Percentiles rank a stretch among this genome's conserved stretches.
Conservation (phyloP, 1,140 invertebrate species). For the Oncopeltus fasciatus region DNA sequence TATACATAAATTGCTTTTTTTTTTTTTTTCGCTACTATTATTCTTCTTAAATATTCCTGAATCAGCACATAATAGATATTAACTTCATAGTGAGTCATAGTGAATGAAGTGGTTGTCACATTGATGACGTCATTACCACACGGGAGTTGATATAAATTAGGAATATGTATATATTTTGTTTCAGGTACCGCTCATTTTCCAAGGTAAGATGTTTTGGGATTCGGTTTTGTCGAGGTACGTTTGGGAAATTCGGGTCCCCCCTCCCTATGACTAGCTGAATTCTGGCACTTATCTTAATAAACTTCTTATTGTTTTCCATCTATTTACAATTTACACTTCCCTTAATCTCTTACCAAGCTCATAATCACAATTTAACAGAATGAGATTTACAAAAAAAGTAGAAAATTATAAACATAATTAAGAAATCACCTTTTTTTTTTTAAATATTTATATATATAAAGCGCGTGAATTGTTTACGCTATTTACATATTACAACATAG, state of each 20-base stretch:
- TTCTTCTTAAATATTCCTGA: neutral
- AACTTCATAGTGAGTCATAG: neutral
- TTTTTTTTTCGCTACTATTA: slow-evolving; percentile 9
- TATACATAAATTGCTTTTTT: neutral
- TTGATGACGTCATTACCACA: neutral
- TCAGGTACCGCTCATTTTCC: slow-evolving; percentile 14
- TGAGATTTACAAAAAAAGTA: no score
- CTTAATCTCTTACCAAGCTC: slow-evolving; percentile 6
- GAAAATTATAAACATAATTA: neutral
- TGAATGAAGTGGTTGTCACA: neutral
- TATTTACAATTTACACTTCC: slow-evolving; percentile 5
- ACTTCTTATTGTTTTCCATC: neutral
- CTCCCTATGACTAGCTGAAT: slow-evolving; percentile 5
- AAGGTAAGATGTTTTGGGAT: slow-evolving; percentile 4
- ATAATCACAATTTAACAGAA: neutral
- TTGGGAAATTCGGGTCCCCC: neutral
- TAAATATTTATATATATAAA: no score
- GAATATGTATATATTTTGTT: no score
- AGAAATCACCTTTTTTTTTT: neutral
- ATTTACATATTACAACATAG: slow-evolving; percentile 14
- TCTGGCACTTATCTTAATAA: neutral
- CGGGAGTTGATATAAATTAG: neutral
- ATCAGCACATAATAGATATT: neutral
- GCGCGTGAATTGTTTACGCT: slow-evolving; percentile 16
- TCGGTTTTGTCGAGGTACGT: slow-evolving; percentile 1